These are phyloP conservation scores for Axis porcinus DNA, from an alignment of 2,113 vertebrate species.

Conservation along the genomic window DNA sequence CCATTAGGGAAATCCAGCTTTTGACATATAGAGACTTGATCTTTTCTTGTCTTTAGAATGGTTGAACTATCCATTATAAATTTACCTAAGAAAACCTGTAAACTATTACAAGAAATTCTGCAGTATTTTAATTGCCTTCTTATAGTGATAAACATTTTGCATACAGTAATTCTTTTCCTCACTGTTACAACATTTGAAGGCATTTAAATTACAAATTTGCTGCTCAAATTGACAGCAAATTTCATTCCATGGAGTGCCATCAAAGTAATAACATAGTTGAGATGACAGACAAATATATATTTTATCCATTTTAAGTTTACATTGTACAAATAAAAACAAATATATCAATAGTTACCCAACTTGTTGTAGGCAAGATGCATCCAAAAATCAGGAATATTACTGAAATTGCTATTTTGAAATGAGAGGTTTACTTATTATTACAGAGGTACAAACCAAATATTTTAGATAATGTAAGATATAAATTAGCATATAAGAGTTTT, in stretches of 20 bases:
- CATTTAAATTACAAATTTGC: neutral
- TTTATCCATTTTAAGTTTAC: neutral
- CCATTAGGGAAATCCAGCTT: neutral
- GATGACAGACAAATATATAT: neutral
- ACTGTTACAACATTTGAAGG: neutral
- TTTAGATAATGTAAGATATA: neutral
- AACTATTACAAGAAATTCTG: neutral
- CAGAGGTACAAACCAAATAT: neutral
- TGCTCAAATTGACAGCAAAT: neutral
- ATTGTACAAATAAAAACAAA: neutral
- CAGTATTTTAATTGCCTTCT: neutral
- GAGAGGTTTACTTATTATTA: neutral
- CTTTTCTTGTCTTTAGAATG: neutral
- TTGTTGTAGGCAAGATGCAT: neutral
- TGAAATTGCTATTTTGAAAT: neutral
- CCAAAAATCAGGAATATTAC: neutral
- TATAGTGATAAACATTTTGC: neutral
- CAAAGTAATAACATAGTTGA: neutral
- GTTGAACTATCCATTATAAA: neutral
- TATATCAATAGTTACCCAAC: neutral
- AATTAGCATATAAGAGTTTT: neutral
- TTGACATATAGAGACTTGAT: neutral
- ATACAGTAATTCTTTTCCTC: neutral
- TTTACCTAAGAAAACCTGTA: neutral
- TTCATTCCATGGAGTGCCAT: neutral